These are phyloP conservation scores for Bubo blakistoni DNA, from an alignment of 2,113 vertebrate genomes.

Conservation along the genomic window DNA sequence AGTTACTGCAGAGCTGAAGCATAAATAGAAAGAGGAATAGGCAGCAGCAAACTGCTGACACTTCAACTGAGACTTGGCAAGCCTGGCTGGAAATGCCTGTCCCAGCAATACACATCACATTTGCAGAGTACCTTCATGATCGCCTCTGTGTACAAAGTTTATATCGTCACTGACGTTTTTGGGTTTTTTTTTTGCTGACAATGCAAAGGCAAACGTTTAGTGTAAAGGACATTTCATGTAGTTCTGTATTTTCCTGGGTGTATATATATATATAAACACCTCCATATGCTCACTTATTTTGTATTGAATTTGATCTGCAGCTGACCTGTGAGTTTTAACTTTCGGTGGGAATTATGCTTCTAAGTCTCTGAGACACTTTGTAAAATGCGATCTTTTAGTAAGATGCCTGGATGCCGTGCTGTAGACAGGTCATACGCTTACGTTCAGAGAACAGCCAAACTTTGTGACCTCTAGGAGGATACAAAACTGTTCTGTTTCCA, in stretches of 20 bases:
- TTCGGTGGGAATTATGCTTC: neutral
- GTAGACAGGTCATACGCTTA: neutral
- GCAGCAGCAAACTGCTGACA: neutral
- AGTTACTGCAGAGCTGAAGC: neutral
- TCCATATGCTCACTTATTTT: neutral
- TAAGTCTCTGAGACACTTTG: neutral
- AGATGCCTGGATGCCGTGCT: neutral
- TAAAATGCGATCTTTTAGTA: neutral
- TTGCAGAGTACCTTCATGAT: neutral
- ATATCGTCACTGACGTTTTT: neutral
- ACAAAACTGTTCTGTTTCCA: neutral
- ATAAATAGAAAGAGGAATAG: slow-evolving; percentile 63
- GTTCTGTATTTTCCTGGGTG: neutral
- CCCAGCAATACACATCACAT: neutral
- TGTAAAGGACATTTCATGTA: neutral
- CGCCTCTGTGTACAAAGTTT: neutral
- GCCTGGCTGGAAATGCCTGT: slow-evolving; percentile 28
- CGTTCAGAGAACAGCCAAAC: neutral
- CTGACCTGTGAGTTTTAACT: neutral
- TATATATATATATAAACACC: neutral
- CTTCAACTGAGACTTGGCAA: slow-evolving; percentile 39
- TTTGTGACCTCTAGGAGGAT: neutral
- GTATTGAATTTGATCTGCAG: neutral
- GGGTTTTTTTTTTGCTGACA: neutral
- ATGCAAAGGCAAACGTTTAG: neutral